phyloP scores from a whole-genome alignment of 2,113 vertebrate species.

The Guaruba guarouba region DNA sequence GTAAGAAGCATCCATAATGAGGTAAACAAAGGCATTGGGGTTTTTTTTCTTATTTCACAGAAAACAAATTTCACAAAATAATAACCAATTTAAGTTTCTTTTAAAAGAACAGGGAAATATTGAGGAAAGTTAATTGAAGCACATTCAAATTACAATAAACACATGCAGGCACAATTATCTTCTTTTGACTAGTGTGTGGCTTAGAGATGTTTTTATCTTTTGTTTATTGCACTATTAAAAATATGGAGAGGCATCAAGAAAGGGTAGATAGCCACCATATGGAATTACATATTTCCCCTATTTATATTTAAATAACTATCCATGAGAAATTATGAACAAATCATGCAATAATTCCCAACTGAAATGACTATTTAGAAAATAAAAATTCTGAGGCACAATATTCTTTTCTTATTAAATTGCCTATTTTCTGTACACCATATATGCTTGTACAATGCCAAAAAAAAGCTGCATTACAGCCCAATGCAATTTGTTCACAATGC shows the following conservation, averaged over 20 bases:
- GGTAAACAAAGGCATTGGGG: conserved; percentile 64
- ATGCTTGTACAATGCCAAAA: conserved; percentile 57
- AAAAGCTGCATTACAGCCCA: conserved; percentile 28
- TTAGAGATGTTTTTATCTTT: conserved; percentile 79
- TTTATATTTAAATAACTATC: conserved; percentile 85
- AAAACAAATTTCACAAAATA: conserved; percentile 76
- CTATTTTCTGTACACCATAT: conserved; percentile 71
- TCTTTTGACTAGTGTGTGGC: conserved; percentile 72
- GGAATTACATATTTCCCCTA: conserved; percentile 76
- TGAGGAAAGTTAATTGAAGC: conserved; percentile 81
- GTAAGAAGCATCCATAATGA: conserved; percentile 68
- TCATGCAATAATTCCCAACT: conserved; percentile 76
- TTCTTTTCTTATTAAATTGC: conserved; percentile 82
- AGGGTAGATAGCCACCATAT: conserved; percentile 71
- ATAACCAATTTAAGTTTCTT: conserved; percentile 80
- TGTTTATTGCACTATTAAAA: conserved; percentile 78
- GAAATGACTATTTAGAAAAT: conserved; percentile 81
- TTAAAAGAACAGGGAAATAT: conserved; percentile 76
- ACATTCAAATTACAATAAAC: conserved; percentile 78
- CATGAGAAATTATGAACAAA: conserved; percentile 79
- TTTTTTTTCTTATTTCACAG: conserved; percentile 50
- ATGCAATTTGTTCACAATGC: conserved; percentile 69
- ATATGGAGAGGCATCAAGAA: conserved; percentile 70
- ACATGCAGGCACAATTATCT: conserved; percentile 75
- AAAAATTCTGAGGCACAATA: conserved; percentile 70